Conservation (phyloP, 2,888 invertebrate species). For the Phymatocera aterrima region DNA sequence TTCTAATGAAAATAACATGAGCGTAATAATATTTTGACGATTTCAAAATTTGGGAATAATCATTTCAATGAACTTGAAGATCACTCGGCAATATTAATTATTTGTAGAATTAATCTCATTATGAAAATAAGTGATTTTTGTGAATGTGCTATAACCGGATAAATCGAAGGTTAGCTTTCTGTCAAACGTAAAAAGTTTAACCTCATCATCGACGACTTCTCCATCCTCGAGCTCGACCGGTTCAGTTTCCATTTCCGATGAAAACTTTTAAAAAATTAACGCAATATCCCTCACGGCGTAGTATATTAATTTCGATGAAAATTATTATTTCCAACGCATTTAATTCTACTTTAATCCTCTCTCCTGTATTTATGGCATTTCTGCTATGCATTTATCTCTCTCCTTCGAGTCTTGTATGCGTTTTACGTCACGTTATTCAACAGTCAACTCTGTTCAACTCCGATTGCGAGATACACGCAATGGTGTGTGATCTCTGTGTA, state of each 20-base stretch:
- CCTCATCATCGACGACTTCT: constrained; percentile 83
- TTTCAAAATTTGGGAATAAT: no score
- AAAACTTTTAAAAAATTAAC: not conserved
- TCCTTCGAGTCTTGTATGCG: no score
- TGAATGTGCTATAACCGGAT: not conserved
- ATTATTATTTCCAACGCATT: constrained; percentile 29
- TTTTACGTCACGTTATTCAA: no score
- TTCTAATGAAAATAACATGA: no score
- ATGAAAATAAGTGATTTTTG: no score
- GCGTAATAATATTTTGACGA: no score
- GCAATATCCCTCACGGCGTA: not conserved
- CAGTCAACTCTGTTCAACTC: not conserved
- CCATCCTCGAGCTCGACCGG: constrained; percentile 78
- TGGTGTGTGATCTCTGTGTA: not conserved
- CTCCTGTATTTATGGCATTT: constrained; percentile 19
- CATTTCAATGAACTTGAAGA: no score
- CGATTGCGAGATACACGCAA: not conserved
- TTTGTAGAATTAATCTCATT: no score
- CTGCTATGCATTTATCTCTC: not conserved
- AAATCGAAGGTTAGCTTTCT: constrained; percentile 57
- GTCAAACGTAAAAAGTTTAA: constrained; percentile 63
- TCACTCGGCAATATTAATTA: no score
- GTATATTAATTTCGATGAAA: not conserved
- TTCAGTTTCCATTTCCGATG: constrained; percentile 77
- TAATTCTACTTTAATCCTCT: constrained; percentile 3